Conservation (phyloP, 2,888 invertebrate species). For the Drosophila bunnanda region DNA sequence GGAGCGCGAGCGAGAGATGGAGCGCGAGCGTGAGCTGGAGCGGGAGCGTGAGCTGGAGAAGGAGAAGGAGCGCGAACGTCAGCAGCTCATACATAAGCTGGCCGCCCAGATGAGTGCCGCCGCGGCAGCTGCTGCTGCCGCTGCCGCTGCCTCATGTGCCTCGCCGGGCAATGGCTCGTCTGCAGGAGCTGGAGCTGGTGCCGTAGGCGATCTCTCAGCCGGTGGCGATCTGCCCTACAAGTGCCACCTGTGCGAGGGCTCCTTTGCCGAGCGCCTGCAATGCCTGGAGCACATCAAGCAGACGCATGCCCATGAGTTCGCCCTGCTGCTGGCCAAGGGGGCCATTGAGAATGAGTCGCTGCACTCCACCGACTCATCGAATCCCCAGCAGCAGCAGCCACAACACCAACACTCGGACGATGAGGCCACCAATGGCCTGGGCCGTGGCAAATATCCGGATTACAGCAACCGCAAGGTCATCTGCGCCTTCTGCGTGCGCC, state of each 20-base stretch:
- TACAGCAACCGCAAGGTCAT: conserved; percentile 95
- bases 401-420: conserved; percentile 60
- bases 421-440: conserved; percentile 84
- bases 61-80: conserved; percentile 53
- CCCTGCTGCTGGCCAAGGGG: conserved; percentile 92
- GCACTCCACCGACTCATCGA: conserved; percentile 73
- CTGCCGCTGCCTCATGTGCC: conserved; percentile 1
- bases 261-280: conserved; percentile 91
- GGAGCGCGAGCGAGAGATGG: conserved; percentile 46
- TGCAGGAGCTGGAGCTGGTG: conserved; percentile 9
- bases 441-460: conserved; percentile 91
- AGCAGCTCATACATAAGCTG: conserved; percentile 79
- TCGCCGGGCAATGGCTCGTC: conserved; percentile 3
- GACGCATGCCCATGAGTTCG: conserved; percentile 91
- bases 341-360: conserved; percentile 87
- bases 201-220: conserved; percentile 1
- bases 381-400: background rate
- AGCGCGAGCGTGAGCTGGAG: conserved; percentile 75
- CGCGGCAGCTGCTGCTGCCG: conserved; percentile 21
- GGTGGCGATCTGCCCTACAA: conserved; percentile 91
- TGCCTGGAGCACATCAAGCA: conserved; percentile 93
- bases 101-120: conserved; percentile 75
- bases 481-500: conserved; percentile 95
- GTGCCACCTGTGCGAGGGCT: conserved; percentile 96
- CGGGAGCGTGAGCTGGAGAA: conserved; percentile 50